Conservation (phyloP, 64 coral and sea anemone species). For the Cladopsammia gracilis region DNA sequence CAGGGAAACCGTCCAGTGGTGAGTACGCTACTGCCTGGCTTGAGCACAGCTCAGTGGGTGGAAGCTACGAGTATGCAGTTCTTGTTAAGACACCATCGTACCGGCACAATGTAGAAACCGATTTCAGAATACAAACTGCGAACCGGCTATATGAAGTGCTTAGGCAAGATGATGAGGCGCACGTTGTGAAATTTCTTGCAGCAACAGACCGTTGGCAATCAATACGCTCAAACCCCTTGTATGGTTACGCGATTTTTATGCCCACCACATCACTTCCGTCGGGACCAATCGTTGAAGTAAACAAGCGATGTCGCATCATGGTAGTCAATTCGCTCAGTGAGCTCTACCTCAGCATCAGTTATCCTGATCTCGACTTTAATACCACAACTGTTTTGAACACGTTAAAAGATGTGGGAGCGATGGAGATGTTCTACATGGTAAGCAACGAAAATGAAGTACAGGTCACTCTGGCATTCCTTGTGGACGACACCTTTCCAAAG, state of each 20-base stretch:
- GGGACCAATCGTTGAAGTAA: neutral
- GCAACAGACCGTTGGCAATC: neutral
- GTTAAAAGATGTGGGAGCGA: neutral
- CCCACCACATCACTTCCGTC: neutral
- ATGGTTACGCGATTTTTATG: neutral
- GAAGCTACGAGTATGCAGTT: neutral
- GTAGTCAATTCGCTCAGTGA: too few species aligned
- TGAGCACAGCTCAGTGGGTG: neutral
- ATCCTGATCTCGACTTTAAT: neutral
- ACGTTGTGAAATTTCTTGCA: neutral
- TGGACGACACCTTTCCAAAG: neutral
- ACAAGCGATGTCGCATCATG: neutral
- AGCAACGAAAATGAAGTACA: neutral
- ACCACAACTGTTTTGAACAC: neutral
- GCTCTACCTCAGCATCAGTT: neutral
- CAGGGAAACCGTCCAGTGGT: neutral
- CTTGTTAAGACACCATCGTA: neutral
- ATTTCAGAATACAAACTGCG: too few species aligned
- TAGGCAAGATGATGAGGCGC: neutral
- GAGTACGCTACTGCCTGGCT: constrained; percentile 63
- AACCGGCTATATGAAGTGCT: neutral
- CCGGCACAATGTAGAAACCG: neutral
- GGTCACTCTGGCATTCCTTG: neutral
- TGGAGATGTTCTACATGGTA: neutral
- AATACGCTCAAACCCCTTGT: neutral